Conservation (phyloP, 2,888 invertebrate genomes). For the Holacanthella duospinosa region DNA sequence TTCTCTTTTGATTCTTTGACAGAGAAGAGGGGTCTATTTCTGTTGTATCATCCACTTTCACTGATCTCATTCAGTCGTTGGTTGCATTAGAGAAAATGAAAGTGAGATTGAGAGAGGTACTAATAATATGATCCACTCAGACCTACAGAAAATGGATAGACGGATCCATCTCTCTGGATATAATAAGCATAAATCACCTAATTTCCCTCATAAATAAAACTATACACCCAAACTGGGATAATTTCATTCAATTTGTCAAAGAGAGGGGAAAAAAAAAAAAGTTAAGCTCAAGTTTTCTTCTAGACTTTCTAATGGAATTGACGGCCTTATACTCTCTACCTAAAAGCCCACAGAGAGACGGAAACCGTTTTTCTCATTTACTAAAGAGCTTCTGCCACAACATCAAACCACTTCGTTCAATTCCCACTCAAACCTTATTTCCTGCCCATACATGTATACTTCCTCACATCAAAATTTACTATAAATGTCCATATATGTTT, state of each 20-base stretch:
- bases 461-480: constrained; percentile 1
- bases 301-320: too few species aligned
- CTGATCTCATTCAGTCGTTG: background rate
- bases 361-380: constrained; percentile 10
- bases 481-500: background rate
- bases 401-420: background rate
- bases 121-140: background rate
- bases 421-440: background rate
- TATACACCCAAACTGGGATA: background rate
- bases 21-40: too few species aligned
- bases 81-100: background rate
- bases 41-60: too few species aligned
- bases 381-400: constrained; percentile 12
- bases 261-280: background rate
- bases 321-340: too few species aligned
- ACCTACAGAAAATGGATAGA: too few species aligned
- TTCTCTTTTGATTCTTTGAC: background rate
- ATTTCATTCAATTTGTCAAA: constrained; percentile 6
- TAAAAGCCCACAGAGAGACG: too few species aligned
- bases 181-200: constrained; percentile 6
- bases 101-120: background rate
- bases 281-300: background rate
- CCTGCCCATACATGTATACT: background rate
- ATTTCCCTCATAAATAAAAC: constrained; percentile 4
- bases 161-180: background rate